Conservation (phyloP, 2,888 invertebrate genomes). For the Rhabditoides inermis region DNA sequence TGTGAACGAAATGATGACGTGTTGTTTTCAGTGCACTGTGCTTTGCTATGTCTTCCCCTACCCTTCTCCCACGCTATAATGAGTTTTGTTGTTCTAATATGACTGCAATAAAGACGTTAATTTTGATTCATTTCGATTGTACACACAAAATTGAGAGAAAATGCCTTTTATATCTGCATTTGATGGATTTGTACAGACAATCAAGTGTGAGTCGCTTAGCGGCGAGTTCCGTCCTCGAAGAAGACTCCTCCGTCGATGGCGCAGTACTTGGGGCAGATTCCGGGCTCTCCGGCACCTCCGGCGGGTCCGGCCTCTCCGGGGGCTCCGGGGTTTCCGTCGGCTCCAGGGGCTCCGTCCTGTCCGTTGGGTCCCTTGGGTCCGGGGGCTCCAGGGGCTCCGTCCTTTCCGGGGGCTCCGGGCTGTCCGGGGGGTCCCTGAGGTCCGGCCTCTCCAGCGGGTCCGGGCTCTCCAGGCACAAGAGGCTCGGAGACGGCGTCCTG, state of each 20-base stretch:
- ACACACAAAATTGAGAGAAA: no score
- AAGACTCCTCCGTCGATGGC: slow-evolving; percentile 45
- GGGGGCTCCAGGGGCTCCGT: slow-evolving; percentile 23
- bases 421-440: slow-evolving; percentile 23
- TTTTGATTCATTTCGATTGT: no score
- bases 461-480: slow-evolving; percentile 23
- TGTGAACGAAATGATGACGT: no score
- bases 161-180: no score
- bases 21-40: no score
- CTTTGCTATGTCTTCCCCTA: no score
- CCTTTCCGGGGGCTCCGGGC: slow-evolving; percentile 20
- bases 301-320: slow-evolving; percentile 31
- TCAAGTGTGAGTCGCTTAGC: no score
- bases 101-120: no score
- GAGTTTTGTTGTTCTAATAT: no score
- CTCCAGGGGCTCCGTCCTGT: slow-evolving; percentile 38
- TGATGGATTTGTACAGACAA: no score
- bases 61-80: no score
- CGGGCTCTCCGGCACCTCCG: slow-evolving; percentile 33
- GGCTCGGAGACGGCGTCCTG: slow-evolving; percentile 20
- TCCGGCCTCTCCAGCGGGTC: slow-evolving; percentile 23
- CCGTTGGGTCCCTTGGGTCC: slow-evolving; percentile 46
- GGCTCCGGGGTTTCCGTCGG: slow-evolving; percentile 27
- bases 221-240: slow-evolving; percentile 43
- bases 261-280: slow-evolving; percentile 40